Base-by-base conservation (phyloP, 2,113 vertebrate species). In the Pteropus alecto region DNA sequence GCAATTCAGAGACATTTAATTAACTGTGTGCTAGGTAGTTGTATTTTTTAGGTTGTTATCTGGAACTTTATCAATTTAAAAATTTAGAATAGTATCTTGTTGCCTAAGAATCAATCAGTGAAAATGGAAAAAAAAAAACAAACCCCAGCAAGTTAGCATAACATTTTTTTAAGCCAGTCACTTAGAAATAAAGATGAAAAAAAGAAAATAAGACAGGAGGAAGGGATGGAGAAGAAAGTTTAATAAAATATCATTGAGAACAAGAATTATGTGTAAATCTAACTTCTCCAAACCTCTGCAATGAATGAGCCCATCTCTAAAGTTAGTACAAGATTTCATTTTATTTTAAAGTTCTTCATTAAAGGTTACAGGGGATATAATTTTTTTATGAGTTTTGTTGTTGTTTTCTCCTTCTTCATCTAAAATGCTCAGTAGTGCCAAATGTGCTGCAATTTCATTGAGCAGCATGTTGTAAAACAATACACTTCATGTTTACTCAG, bases 341-440 rank as follows among this genome's bases (percentile, higher is more conserved):
- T 95, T 60, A 84, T 46, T 41, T 65, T 35, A 71, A 87, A 95
- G 41, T 78, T 11, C 84, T 95, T 88, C 83, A 89, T 90, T 94
- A 94, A 96, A 48, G 16, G 19, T 76, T 96, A 60, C 15, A 87
- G 93, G 87, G 95, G 61, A 54, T 74, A 92, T 0, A 0, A 9
- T 93, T 95, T 98, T 96, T 96, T 97, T 81, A 93, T 73, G 93
- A 84, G 48, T 41, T 93, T 71, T 93, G 41, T 93, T 96, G 48
- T 41, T 79, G 43, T 67, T 65, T 81, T 96, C 94, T 96, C 38
- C 82, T 33, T 65, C 16, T 24, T 95, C 30, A 83, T 97, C 91
- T 70, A 56, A 77, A 82, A 94, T 41, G 54, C 81, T 86, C 65
- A 96, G 60, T 24, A 15, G 9, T 24, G 48, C 54, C 60, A 91